These are phyloP conservation scores for Axinella damicornis DNA, from an alignment of 37 sponge, comb jelly and placozoan species.

Conservation along the genomic window DNA sequence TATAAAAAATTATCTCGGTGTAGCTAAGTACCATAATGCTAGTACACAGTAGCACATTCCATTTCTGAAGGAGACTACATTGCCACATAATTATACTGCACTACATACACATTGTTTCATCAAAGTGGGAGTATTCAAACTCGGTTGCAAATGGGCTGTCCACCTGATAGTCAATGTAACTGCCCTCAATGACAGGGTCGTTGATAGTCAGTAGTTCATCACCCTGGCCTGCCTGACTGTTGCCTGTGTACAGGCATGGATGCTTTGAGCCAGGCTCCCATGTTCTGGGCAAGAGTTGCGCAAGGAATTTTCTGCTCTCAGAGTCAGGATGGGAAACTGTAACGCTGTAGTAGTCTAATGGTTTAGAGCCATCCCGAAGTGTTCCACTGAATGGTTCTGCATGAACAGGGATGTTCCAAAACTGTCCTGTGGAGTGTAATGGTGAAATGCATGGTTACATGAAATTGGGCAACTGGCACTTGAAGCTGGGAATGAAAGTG, in stretches of 20 bases:
- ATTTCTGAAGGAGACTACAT: no score
- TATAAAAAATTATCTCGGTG: no score
- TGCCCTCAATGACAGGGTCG: conserved; percentile 37
- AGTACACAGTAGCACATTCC: no score
- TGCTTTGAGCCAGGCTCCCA: conserved; percentile 1
- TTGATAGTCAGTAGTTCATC: not conserved
- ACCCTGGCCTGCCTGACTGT: conserved; percentile 4
- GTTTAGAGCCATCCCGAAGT: not conserved
- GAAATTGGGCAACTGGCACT: no score
- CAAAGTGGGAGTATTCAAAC: conserved; percentile 19
- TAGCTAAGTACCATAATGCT: no score
- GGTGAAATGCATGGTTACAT: no score
- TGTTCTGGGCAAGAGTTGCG: not conserved
- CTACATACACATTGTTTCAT: not conserved
- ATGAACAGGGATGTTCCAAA: conserved; percentile 61
- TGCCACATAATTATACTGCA: no score
- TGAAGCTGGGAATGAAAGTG: no score
- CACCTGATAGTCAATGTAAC: conserved; percentile 27
- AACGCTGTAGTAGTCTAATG: conserved; percentile 14
- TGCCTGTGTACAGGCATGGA: conserved; percentile 34
- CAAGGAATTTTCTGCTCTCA: conserved; percentile 1
- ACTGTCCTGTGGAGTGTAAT: no score
- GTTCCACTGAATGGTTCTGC: conserved; percentile 8
- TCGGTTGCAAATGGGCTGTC: conserved; percentile 10
- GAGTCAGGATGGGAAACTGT: conserved; percentile 22